Evolutionary conservation across 2,113 vertebrate species (phyloP), one percentile per base, ranked within the genome.

Genomic region (Eolophus roseicapilla): DNA sequence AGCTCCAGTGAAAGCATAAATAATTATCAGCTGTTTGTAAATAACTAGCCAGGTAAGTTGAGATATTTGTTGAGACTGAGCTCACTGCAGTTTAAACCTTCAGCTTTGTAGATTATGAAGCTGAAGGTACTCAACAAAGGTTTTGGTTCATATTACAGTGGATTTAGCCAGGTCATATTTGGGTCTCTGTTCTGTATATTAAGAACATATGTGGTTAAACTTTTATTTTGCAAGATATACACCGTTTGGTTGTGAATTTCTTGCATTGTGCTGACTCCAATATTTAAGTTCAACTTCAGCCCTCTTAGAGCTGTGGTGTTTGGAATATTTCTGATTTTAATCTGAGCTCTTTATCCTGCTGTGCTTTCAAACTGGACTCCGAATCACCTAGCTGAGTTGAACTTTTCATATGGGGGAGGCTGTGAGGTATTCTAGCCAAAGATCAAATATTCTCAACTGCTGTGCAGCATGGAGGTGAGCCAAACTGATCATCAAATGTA

Each of bases 241-340:
- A 94, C 60, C 14, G 47, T 90, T 93, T 39, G 86, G 92, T 92
- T 96, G 88, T 89, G 92, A 96, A 95, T 94, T 96, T 96, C 95
- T 96, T 89, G 78, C 65, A 70, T 96, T 94, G 35, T 94, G 93
- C 95, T 96, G 95, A 91, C 94, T 97, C 73, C 50, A 84, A 82
- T 91, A 85, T 95, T 95, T 96, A 94, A 97, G 93, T 97, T 95
- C 81, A 87, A 59, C 83, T 94, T 96, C 93, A 93, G 68, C 33
- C 60, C 46, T 92, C 88, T 84, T 49, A 20, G 76, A 86, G 33
- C 70, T 68, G 88, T 33, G 60, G 59, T 94, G 79, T 94, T 95
- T 92, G 86, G 86, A 95, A 92, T 96, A 96, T 88, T 96, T 96
- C 86, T 95, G 95, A 96, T 97, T 96, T 95, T 96, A 92, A 97